These are phyloP conservation scores for Linhomoeus sp. DNA, from an alignment of 2,888 invertebrate species.

Conservation along the genomic window DNA sequence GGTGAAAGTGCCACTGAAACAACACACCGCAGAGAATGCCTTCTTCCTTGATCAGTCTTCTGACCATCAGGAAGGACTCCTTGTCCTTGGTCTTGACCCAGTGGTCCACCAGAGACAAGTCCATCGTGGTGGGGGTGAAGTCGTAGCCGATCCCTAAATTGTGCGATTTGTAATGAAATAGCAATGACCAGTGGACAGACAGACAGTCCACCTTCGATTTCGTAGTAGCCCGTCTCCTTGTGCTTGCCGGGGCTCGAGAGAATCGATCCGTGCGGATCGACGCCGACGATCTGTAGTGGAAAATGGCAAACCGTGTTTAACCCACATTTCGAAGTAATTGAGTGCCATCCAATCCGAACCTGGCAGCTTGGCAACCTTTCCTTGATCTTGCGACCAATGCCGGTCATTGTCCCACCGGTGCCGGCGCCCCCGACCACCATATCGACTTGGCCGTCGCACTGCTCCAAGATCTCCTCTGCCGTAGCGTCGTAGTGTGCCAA, in stretches of 20 bases:
- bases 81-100: conserved; percentile 34
- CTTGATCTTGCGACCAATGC: conserved; percentile 71
- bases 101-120: conserved; percentile 38
- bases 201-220: conserved; percentile 41
- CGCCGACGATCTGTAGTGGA: conserved; percentile 45
- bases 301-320: background rate
- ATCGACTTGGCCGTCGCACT: conserved; percentile 55
- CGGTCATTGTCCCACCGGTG: conserved; percentile 84
- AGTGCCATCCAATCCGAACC: conserved; percentile 14
- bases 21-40: conserved; percentile 45
- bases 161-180: too few relatives aligned
- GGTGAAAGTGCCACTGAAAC: too few relatives aligned
- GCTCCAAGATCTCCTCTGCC: conserved; percentile 68
- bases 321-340: background rate
- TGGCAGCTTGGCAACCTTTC: conserved; percentile 56
- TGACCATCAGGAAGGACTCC: conserved; percentile 58
- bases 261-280: conserved; percentile 78
- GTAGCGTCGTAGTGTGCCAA: conserved; percentile 88
- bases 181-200: too few relatives aligned
- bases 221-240: conserved; percentile 51
- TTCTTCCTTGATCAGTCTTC: conserved; percentile 70
- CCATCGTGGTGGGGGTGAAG: conserved; percentile 71
- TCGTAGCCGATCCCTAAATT: conserved; percentile 67
- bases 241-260: conserved; percentile 57
- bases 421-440: conserved; percentile 64